Base-by-base conservation (phyloP, 1,140 invertebrate genomes). In the Ditylenchus dipsaci region DNA sequence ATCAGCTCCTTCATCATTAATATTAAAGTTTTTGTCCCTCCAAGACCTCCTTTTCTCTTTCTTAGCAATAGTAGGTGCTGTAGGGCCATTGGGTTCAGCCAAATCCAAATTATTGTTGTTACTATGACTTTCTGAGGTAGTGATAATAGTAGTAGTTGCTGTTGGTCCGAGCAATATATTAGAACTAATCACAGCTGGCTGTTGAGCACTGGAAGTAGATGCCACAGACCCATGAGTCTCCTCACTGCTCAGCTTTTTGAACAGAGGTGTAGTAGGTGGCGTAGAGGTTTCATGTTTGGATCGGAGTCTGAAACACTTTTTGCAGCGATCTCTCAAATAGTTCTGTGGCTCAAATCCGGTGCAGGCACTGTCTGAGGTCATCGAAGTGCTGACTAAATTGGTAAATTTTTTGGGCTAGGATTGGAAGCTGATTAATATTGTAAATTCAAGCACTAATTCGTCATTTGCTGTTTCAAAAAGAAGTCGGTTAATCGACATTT, bases 291-390 rank as follows among this genome's bases (percentile, higher is more conserved):
- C 61, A 43, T 74, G 62, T 11, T 73, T 66, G 45, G 68, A 72
- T 61, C 75, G 78, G n/a, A 78, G 65, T 30, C 77, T 67, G 62
- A 80, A 80, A 60, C 78, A 80, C 42, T 75, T 75, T 65, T 79
- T 81, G 69, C 78, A 80, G 17, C 78, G 68, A 26, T 80, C 78
- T 27, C 74, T 70, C 23, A 81, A 68, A 69, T 81, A 81, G 60
- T 76, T 82, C 47, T 81, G 79, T 58, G 79, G 80, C 63, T 81
- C 79, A 69, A 81, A 81, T 15, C 74, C 78, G 17, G 61, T 71
- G 63, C 79, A 81, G 23, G 72, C 57, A 47, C 49, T 53, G 3
- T 53, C 49, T 15, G 49, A 38, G 33, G 33, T 26, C 49, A 53
- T 53, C 8, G 49, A 19, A 53, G 3, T 26, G 23, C 15, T 15